phyloP scores from a whole-genome alignment of 1,140 invertebrate genomes.

The Brachionus paranguensis region DNA sequence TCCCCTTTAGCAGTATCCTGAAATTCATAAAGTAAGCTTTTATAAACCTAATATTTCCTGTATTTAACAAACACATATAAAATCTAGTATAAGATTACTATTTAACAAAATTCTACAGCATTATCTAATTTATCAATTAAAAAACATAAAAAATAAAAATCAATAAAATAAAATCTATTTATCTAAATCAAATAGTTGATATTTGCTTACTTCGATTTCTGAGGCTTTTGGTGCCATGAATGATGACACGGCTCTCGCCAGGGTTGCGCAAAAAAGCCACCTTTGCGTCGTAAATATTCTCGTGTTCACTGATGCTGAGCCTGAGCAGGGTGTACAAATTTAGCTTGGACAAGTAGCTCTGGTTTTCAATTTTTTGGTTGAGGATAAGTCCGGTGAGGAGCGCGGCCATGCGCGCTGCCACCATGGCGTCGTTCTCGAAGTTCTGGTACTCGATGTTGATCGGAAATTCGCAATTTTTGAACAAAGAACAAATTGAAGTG shows the following conservation, averaged over 20 bases:
- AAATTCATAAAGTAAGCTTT: background rate
- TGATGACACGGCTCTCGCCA: background rate
- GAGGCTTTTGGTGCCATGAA: slow-evolving; percentile 10
- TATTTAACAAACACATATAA: background rate
- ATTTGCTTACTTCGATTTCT: background rate
- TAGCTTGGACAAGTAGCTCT: background rate
- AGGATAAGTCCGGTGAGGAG: background rate
- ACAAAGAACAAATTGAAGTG: background rate
- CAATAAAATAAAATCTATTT: background rate
- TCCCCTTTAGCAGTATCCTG: background rate
- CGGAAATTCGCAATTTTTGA: slow-evolving; percentile 38
- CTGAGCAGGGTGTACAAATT: slow-evolving; percentile 26
- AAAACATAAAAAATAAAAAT: background rate
- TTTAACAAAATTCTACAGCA: background rate
- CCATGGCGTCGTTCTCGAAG: background rate
- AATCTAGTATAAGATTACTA: background rate
- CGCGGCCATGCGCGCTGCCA: background rate
- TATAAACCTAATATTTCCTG: background rate
- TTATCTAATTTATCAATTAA: background rate
- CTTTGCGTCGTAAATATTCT: slow-evolving; percentile 13
- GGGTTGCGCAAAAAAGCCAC: background rate
- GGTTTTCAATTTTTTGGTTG: slow-evolving; percentile 29
- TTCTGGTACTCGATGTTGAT: slow-evolving; percentile 15
- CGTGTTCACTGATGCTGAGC: background rate
- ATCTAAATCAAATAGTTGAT: background rate